Base-by-base conservation (phyloP, 2,888 invertebrate species). In the Stegana nigrithorax region DNA sequence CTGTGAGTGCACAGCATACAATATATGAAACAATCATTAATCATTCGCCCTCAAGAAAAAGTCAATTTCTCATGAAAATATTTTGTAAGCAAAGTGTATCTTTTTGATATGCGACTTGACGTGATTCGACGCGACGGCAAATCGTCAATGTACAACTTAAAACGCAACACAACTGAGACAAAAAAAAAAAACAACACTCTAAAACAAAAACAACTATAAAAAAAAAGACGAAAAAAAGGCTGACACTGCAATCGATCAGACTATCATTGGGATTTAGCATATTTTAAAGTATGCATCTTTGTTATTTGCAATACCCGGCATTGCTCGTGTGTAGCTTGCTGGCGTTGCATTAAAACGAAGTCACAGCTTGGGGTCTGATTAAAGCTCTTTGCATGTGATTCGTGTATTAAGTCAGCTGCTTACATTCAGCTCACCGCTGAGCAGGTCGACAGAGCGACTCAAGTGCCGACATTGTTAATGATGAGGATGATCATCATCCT, bases 11-110 rank as follows among this genome's bases (percentile, higher is more conserved):
- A 74, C 75, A 75, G n/a, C n/a, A n/a, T n/a, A n/a, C n/a, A n/a
- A n/a, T n/a, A n/a, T n/a, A n/a, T n/a, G n/a, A 74, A 71, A 71
- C 69, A 72, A 81, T 81, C 82, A 82, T 82, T 82, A 82, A 82
- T 82, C 82, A 82, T 82, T 71, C 71, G 72, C 65, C 67, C 69
- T 65, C 68, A 75, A 76, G 77, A 73, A 78, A 80, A 78, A 81
- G 78, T 76, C 80, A 77, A 81, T 81, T 81, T 82, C 82, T 81
- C 80, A 81, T 81, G 78, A 73, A 81, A 81, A 80, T 75, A 73
- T 81, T 78, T 72, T 72, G 72, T 74, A 72, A 73, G 66, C 62
- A 59, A 60, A 63, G 58, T 73, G 72, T 72, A 71, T 74, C 71
- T 59, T 73, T 69, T 73, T 75, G 74, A 72, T 74, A 74, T 78